Evolutionary conservation across 2,113 vertebrate genomes (phyloP), one percentile per base, ranked within the genome.

Genomic region (Vulpes vulpes): DNA sequence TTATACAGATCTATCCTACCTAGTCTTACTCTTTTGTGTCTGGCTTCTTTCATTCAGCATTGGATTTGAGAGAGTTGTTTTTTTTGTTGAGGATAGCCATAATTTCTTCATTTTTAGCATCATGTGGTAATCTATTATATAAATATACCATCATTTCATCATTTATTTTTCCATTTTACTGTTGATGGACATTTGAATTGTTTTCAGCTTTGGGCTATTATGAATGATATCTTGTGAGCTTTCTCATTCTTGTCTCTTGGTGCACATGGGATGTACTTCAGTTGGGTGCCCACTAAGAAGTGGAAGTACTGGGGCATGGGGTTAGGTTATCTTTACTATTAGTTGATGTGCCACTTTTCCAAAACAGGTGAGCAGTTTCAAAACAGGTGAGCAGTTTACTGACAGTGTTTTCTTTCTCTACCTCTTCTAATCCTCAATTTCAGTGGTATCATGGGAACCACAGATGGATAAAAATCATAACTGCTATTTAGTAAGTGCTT

Each of bases 141-240:
- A 91, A 80, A 93, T 32, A 60, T 69, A 14, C 20, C 38, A 6
- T 86, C 35, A 23, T 78, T 94, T 81, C 12, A 71, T 53, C 27
- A n/a, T 81, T 90, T 76, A 23, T 59, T 93, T 94, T 84, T 85
- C 65, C 35, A 25, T 73, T 88, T 27, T 85, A 15, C 6, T 95
- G 17, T 85, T 64, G 69, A 35, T 82, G 43, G 73, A 43, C 35
- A 71, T 96, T 74, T 93, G 81, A 38, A 38, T 92, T 73, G 30
- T 78, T 92, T 92, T 62, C 16, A 79, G 53, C 20, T 90, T 93
- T 19, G 6, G 91, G 32, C 64, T 76, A 1, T 91, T 79, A 19
- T 49, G 38, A 49, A 35, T 35, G 53, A 43, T 81, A 17, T 90
- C 7, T 64, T 91, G 1, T 43, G 82, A 82, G 67, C 49, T 94